Evolutionary conservation across 2,888 invertebrate genomes (phyloP).

Genomic region (Drosophila melanosoma): DNA sequence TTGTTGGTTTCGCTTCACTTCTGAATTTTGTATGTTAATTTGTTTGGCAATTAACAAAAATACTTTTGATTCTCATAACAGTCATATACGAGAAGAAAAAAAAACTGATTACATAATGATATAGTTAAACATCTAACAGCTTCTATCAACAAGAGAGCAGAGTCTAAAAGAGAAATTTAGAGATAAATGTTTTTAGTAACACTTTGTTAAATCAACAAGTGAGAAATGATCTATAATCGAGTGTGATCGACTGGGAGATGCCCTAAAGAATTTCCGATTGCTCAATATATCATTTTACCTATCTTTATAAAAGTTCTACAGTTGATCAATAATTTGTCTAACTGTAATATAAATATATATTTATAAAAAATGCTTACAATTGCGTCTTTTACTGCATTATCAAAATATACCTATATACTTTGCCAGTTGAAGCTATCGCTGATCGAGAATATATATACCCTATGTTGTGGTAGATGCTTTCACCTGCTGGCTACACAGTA

Average conservation of each 20-base stretch:
- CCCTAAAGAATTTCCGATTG: neutral
- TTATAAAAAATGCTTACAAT: neutral
- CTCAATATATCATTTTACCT: neutral
- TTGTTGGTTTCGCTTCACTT: slow-evolving; percentile 9
- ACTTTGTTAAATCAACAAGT: neutral
- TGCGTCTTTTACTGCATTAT: neutral
- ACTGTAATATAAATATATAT: too few relatives aligned
- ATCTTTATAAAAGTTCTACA: neutral
- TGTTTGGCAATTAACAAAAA: slow-evolving; percentile 58
- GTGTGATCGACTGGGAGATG: neutral
- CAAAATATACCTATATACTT: neutral
- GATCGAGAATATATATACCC: neutral
- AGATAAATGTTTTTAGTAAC: neutral
- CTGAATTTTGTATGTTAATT: slow-evolving; percentile 54
- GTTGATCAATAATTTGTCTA: neutral
- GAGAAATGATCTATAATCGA: neutral
- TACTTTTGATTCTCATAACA: slow-evolving; percentile 20
- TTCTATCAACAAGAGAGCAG: neutral
- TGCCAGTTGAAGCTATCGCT: neutral
- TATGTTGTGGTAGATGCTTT: neutral
- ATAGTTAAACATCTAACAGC: neutral
- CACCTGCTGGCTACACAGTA: neutral
- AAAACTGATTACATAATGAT: neutral
- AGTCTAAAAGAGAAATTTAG: neutral
- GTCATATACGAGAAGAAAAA: neutral